These are phyloP conservation scores for Nomada goodeniana DNA, from an alignment of 2,888 invertebrate genomes.

Conservation along the genomic window DNA sequence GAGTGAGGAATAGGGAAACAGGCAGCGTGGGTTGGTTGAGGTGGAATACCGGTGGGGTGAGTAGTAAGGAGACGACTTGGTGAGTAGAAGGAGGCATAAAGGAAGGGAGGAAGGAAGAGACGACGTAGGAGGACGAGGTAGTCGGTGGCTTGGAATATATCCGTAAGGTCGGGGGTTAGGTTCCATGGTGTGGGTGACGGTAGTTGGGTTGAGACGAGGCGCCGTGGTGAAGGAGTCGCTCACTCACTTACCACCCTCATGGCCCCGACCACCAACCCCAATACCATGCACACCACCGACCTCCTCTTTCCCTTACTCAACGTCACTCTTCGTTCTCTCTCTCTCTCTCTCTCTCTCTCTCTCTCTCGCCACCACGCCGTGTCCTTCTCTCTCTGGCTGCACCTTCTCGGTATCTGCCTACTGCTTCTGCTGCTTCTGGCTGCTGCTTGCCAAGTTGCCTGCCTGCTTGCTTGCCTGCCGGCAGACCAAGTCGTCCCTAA, in stretches of 20 bases:
- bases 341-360: constrained; percentile 31
- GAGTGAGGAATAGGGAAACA: constrained; percentile 71
- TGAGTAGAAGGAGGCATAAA: constrained; percentile 37
- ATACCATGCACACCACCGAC: constrained; percentile 70
- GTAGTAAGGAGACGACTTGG: constrained; percentile 63
- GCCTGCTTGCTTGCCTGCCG: constrained; percentile 73
- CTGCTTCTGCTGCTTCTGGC: constrained; percentile 27
- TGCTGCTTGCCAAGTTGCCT: constrained; percentile 71
- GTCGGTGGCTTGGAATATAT: constrained; percentile 75
- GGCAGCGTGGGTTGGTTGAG: constrained; percentile 69
- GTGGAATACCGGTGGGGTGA: constrained; percentile 63
- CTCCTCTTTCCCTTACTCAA: constrained; percentile 40
- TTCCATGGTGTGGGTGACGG: constrained; percentile 62
- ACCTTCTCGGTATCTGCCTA: constrained; percentile 32
- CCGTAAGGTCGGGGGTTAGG: constrained; percentile 69
- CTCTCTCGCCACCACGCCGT: constrained; percentile 60
- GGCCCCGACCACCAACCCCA: constrained; percentile 73
- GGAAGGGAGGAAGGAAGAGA: constrained; percentile 54
- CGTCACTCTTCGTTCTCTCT: constrained; percentile 1
- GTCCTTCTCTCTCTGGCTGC: constrained; percentile 31
- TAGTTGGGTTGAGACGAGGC: constrained; percentile 73
- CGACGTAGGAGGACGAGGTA: constrained; percentile 47
- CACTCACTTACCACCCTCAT: constrained; percentile 73
- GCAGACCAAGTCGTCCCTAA: constrained; percentile 79
- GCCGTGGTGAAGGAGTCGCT: constrained; percentile 79